A percentile compares a stretch with the other conserved stretches of the same genome.
phyloP scores from a whole-genome alignment of 2,888 invertebrate genomes.

The Thymelicus sylvestris region DNA sequence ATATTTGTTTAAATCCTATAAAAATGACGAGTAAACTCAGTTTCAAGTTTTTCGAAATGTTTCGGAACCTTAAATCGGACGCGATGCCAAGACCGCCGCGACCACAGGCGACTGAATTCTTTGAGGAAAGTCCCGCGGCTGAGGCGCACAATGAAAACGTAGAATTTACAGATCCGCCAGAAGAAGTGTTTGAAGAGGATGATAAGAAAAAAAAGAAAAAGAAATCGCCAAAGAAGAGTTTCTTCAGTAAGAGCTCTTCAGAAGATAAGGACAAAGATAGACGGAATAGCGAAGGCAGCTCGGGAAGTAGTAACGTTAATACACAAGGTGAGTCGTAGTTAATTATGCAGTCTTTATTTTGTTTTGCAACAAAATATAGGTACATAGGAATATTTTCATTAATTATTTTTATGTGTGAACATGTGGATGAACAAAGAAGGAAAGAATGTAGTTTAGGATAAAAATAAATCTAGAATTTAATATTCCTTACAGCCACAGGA shows the following conservation, averaged over 20 bases:
- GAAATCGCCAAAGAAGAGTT: conserved; percentile 54
- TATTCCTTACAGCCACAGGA: conserved; percentile 65
- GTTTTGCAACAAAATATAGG: no score
- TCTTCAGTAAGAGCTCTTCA: conserved; percentile 34
- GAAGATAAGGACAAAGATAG: conserved; percentile 45
- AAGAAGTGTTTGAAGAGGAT: conserved; percentile 59
- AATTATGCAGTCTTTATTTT: neutral
- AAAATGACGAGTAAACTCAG: conserved; percentile 49
- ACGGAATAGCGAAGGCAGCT: conserved; percentile 46
- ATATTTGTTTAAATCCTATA: neutral
- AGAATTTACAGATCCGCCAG: conserved; percentile 51
- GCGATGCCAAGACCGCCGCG: conserved; percentile 80
- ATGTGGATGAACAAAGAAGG: no score
- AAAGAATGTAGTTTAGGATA: no score
- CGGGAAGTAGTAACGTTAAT: conserved; percentile 59
- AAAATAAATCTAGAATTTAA: neutral
- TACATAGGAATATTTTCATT: no score
- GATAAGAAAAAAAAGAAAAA: conserved; percentile 54
- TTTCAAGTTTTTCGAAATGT: conserved; percentile 66
- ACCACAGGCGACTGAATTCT: conserved; percentile 44
- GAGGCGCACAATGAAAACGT: conserved; percentile 52
- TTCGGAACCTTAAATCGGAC: conserved; percentile 78
- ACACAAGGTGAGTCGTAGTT: conserved; percentile 63
- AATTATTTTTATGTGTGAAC: no score
- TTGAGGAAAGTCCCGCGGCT: conserved; percentile 43